Evolutionary conservation across 2,797 vertebrate genomes (phyloP), one percentile per base, ranked within the genome.

Genomic region (Xenops minutus): DNA sequence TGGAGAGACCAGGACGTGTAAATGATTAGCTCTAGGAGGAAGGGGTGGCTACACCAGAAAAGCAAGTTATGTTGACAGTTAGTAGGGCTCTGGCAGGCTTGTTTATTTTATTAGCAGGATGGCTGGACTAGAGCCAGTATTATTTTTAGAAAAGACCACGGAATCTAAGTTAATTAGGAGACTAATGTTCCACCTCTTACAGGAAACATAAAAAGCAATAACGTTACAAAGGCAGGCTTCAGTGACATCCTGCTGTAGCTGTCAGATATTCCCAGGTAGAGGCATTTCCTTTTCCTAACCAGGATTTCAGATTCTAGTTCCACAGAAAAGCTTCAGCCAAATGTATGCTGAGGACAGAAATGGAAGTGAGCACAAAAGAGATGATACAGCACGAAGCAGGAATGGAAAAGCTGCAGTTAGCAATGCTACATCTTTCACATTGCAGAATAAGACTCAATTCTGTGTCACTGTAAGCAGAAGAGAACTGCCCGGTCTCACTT

Each of bases 31-130:
- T 84, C 77, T 3, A 18, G 15, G 49, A 92, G 94, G 92, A 96
- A 95, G 32, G 77, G 90, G 73, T 81, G 88, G 97, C 92, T 58
- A 81, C 80, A 95, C 92, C 81, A 96, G 52, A 91, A 96, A 92
- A 91, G 85, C 94, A 88, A 96, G 51, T 75, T 80, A 64, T 72
- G 81, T 91, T 95, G 95, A 91, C 90, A 95, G 92, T 81, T 56
- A 82, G 66, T 41, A 91, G 66, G 62, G 23, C 48, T 91, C 78
- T 52, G 72, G 71, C 92, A 96, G 36, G 83, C 92, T 93, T 96
- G 96, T 97, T 98, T 97, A 97, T 98, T 97, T 98, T 97, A 97
- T 97, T 97, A 97, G 88, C 96, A 93, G 92, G 79, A 96, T 89
- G 75, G 80, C 85, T 52, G 91, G 97, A 97, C 81, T 59, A 20